phyloP scores from a whole-genome alignment of 2,888 invertebrate species.

The Hirtodrosophila trivittata region DNA sequence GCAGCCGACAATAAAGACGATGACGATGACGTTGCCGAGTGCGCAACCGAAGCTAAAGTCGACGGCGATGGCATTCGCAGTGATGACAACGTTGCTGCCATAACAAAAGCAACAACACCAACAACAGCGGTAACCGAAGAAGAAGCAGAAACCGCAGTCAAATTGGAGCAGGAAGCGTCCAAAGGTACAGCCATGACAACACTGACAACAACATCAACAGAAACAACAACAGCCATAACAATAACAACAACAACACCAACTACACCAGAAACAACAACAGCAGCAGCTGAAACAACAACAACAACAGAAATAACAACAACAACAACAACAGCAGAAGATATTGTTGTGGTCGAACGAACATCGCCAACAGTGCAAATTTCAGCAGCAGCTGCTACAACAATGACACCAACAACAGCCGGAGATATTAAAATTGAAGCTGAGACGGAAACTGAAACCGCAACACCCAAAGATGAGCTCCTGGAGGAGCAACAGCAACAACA shows the following conservation, averaged over 20 bases:
- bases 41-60: constrained; percentile 25
- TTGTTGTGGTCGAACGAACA: constrained; percentile 5
- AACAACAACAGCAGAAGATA: constrained; percentile 27
- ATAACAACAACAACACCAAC: constrained; percentile 16
- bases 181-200: constrained; percentile 33
- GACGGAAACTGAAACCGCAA: constrained; percentile 28
- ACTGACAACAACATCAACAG: constrained; percentile 25
- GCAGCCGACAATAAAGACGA: constrained; percentile 28
- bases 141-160: constrained; percentile 28
- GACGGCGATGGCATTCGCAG: constrained; percentile 11
- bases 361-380: constrained; percentile 9
- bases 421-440: constrained; percentile 48
- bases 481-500: constrained; percentile 17
- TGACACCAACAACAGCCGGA: constrained; percentile 23
- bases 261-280: constrained; percentile 12
- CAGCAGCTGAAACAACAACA: constrained; percentile 12
- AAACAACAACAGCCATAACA: constrained; percentile 13
- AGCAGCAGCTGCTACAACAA: constrained; percentile 4
- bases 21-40: constrained; percentile 32
- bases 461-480: constrained; percentile 33
- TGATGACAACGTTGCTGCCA: constrained; percentile 22
- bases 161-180: constrained; percentile 51
- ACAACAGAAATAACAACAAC: constrained; percentile 9
- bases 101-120: constrained; percentile 16
- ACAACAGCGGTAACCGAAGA: constrained; percentile 14